Evolutionary conservation across 1,140 invertebrate genomes (phyloP).

Genomic region (Argopecten irradians): DNA sequence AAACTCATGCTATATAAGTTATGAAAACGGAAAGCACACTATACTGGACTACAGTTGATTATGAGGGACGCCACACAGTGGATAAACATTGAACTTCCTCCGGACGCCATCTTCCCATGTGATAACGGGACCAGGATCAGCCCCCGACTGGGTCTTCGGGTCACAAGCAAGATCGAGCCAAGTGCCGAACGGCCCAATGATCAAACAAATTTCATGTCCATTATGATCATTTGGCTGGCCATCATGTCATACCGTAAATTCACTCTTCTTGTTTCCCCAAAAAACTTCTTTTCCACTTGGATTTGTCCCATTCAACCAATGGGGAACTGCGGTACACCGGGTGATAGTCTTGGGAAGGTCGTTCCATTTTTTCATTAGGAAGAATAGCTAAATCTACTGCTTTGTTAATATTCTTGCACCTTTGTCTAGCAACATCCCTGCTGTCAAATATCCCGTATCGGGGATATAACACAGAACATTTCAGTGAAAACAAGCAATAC

Average conservation of each 20-base stretch:
- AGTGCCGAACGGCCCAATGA: constrained; percentile 44
- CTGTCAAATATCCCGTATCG: constrained; percentile 40
- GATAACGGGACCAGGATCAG: constrained; percentile 47
- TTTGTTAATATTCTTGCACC: constrained; percentile 44
- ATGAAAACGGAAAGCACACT: too few relatives aligned
- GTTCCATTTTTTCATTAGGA: constrained; percentile 46
- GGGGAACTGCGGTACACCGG: constrained; percentile 35
- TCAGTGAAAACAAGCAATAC: constrained; percentile 53
- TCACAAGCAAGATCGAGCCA: constrained; percentile 54
- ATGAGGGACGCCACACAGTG: constrained; percentile 43
- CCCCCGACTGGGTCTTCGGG: constrained; percentile 40
- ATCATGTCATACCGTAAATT: constrained; percentile 41
- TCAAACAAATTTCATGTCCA: constrained; percentile 48
- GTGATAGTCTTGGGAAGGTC: constrained; percentile 39
- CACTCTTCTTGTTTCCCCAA: constrained; percentile 31
- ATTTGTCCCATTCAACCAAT: constrained; percentile 55
- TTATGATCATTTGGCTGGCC: constrained; percentile 50
- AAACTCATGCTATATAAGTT: too few relatives aligned
- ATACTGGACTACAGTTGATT: too few relatives aligned
- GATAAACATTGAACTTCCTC: constrained; percentile 52
- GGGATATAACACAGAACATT: constrained; percentile 50
- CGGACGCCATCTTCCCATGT: constrained; percentile 37
- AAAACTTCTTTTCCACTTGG: constrained; percentile 35
- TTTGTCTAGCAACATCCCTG: constrained; percentile 30
- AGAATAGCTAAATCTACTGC: constrained; percentile 44